Evolutionary conservation across 2,113 vertebrate genomes (phyloP).

Genomic region (Chinchilla lanigera): DNA sequence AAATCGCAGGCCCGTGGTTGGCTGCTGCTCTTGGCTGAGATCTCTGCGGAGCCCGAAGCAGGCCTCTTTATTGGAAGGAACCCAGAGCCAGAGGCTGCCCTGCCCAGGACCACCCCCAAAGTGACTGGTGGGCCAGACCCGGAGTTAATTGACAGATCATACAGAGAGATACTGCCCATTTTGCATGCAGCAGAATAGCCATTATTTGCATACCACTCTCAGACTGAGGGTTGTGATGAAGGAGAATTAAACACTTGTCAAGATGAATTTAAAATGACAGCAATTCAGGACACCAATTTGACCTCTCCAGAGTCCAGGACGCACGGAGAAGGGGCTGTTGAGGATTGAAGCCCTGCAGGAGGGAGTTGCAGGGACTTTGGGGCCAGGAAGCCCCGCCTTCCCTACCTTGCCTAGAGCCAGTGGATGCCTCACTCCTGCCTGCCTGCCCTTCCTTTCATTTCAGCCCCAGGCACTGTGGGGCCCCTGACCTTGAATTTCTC

Average conservation of each 20-base stretch:
- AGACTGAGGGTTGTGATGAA: slow-evolving; percentile 69
- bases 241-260: slow-evolving; percentile 81
- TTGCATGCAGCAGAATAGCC: slow-evolving; percentile 56
- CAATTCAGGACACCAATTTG: slow-evolving; percentile 64
- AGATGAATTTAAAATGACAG: slow-evolving; percentile 81
- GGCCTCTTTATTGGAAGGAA: slow-evolving; percentile 7
- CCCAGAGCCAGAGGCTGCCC: not conserved
- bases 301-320: slow-evolving; percentile 66
- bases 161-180: slow-evolving; percentile 68
- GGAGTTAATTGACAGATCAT: slow-evolving; percentile 76
- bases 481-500: slow-evolving; percentile 14
- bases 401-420: not conserved
- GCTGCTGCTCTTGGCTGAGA: not conserved
- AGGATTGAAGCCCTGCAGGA: slow-evolving; percentile 49
- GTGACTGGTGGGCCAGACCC: slow-evolving; percentile 38
- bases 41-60: not conserved
- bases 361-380: not conserved
- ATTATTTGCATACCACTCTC: slow-evolving; percentile 78
- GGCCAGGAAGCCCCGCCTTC: not conserved
- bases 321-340: slow-evolving; percentile 21
- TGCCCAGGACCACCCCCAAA: slow-evolving; percentile 65
- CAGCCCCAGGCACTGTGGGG: too few species aligned
- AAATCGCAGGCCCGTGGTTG: not conserved
- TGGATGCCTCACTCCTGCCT: not conserved
- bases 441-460: not conserved